phyloP scores from a whole-genome alignment of 2,888 invertebrate species.

The Camponotus fellah region DNA sequence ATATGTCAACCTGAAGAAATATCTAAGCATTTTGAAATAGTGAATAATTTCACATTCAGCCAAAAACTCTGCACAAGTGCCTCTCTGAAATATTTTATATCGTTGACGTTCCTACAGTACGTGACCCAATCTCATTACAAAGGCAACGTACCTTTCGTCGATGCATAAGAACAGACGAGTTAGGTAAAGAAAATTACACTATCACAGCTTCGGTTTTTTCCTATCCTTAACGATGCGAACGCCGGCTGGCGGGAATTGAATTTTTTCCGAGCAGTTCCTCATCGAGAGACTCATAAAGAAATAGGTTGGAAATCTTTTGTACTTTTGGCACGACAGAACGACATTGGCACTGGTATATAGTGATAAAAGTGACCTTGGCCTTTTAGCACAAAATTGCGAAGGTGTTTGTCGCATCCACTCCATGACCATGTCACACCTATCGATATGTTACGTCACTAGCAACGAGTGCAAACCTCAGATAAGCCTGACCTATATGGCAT shows the following conservation, averaged over 20 bases:
- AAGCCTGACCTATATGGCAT: neutral
- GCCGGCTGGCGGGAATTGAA: slow-evolving; percentile 45
- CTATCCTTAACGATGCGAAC: slow-evolving; percentile 41
- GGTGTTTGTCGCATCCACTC: slow-evolving; percentile 53
- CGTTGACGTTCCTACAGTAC: slow-evolving; percentile 13
- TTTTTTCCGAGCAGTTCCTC: slow-evolving; percentile 48
- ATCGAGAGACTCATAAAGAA: slow-evolving; percentile 8
- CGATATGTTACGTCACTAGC: slow-evolving; percentile 36
- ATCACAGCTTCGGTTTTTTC: slow-evolving; percentile 32
- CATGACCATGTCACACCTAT: slow-evolving; percentile 57
- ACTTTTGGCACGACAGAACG: slow-evolving; percentile 54
- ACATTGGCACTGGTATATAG: slow-evolving; percentile 49
- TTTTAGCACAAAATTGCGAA: slow-evolving; percentile 63
- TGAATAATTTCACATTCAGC: slow-evolving; percentile 11
- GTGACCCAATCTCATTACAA: slow-evolving; percentile 39
- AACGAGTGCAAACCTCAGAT: neutral
- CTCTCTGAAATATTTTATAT: slow-evolving; percentile 35
- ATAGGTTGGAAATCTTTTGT: slow-evolving; percentile 24
- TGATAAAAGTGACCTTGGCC: slow-evolving; percentile 73
- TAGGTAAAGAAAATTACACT: slow-evolving; percentile 45
- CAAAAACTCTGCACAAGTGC: neutral
- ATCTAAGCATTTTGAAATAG: neutral
- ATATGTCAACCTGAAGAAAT: neutral
- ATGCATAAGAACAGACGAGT: slow-evolving; percentile 4
- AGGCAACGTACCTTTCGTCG: slow-evolving; percentile 21